A percentile compares a stretch with the other conserved stretches of the same genome.
These are phyloP conservation scores for Diabrotica balteata DNA, from an alignment of 2,888 invertebrate genomes.

Conservation along the genomic window DNA sequence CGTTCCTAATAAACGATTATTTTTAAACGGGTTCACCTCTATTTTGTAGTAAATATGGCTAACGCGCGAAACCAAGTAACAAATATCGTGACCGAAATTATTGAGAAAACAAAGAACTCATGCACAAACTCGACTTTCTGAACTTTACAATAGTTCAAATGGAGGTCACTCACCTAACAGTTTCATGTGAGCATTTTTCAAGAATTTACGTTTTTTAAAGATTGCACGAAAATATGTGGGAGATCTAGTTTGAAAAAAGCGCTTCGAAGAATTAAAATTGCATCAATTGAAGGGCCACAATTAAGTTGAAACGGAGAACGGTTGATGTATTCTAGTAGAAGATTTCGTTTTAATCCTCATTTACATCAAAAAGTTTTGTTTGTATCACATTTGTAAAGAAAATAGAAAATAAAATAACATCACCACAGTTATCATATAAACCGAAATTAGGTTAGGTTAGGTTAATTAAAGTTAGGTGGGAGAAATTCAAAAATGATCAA, in stretches of 20 bases:
- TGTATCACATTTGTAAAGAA: too few species aligned
- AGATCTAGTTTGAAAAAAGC: constrained; percentile 3
- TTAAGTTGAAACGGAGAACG: too few species aligned
- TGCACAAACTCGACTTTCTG: constrained; percentile 25
- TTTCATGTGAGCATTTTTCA: constrained; percentile 19
- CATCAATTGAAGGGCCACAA: background rate
- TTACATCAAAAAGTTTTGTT: too few species aligned
- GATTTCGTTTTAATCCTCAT: too few species aligned
- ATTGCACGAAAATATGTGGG: background rate
- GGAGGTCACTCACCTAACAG: constrained; percentile 25
- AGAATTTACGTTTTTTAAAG: constrained; percentile 13
- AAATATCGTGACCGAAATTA: constrained; percentile 31
- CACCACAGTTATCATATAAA: too few species aligned
- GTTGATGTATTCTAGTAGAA: too few species aligned
- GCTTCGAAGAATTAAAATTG: background rate
- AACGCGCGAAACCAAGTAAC: background rate
- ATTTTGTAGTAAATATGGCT: background rate
- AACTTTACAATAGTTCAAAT: constrained; percentile 28
- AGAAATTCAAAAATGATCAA: too few species aligned
- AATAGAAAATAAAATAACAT: too few species aligned
- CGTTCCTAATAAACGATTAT: too few species aligned
- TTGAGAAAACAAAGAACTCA: constrained; percentile 28
- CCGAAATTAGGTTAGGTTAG: too few species aligned
- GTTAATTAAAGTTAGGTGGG: too few species aligned
- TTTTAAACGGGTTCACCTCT: too few species aligned